Conservation (phyloP, 2,113 vertebrate genomes). For the Clarias magur region DNA sequence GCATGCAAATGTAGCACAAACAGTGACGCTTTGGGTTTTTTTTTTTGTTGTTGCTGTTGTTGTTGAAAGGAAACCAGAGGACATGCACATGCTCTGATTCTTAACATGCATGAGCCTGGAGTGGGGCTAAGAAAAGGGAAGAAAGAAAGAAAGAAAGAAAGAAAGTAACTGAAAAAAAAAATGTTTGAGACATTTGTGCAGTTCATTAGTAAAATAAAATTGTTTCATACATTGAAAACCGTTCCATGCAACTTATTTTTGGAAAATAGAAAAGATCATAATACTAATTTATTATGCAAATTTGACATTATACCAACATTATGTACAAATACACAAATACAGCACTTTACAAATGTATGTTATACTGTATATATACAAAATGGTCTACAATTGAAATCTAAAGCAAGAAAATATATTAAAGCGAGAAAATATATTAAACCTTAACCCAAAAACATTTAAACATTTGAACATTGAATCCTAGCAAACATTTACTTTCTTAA, state of each 20-base stretch:
- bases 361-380: no score
- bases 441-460: no score
- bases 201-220: background rate
- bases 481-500: no score
- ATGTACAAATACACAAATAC: no score
- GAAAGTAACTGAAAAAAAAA: background rate
- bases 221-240: no score
- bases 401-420: no score
- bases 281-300: background rate
- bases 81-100: background rate
- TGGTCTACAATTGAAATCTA: no score
- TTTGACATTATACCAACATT: no score
- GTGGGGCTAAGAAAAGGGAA: background rate
- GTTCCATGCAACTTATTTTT: no score
- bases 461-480: no score
- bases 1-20: background rate
- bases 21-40: background rate
- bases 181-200: background rate
- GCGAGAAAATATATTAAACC: no score
- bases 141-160: background rate
- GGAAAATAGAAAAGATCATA: background rate
- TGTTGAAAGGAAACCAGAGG: constrained; percentile 11
- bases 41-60: constrained; percentile 1
- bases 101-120: background rate
- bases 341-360: no score